A percentile compares a stretch with the other conserved stretches of the same genome.
These are phyloP conservation scores for Neogobius melanostomus DNA, from an alignment of 2,113 vertebrate species.

Conservation along the genomic window DNA sequence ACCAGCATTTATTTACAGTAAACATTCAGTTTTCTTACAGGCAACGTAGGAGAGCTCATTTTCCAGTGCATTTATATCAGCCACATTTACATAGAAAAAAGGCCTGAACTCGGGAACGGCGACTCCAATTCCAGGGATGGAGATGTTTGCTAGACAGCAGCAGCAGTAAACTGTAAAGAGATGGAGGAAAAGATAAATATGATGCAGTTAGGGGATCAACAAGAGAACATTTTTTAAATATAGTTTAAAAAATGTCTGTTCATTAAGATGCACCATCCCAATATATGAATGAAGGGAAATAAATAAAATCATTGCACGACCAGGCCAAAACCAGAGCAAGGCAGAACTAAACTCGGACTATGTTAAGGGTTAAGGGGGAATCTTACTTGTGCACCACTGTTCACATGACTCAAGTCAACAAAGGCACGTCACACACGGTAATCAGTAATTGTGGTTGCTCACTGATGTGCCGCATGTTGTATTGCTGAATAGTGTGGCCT, in stretches of 20 bases:
- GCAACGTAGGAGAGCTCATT: slow-evolving; percentile 93
- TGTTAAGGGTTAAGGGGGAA: too few relatives aligned
- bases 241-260: background rate
- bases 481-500: background rate
- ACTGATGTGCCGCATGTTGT: background rate
- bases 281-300: too few relatives aligned
- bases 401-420: too few relatives aligned
- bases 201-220: background rate
- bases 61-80: slow-evolving; percentile 91
- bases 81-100: slow-evolving; percentile 96
- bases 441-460: background rate
- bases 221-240: background rate
- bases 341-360: background rate
- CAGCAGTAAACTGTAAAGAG: slow-evolving; percentile 88
- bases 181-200: slow-evolving; percentile 4
- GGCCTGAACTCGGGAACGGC: slow-evolving; percentile 90
- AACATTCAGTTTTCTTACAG: slow-evolving; percentile 75
- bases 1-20: background rate
- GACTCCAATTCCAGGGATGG: slow-evolving; percentile 86
- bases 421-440: too few relatives aligned
- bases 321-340: background rate
- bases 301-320: background rate
- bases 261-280: too few relatives aligned
- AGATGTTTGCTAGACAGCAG: slow-evolving; percentile 93
- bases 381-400: too few relatives aligned